Base-by-base conservation (phyloP, 2,113 vertebrate species). In the Indicator indicator region DNA sequence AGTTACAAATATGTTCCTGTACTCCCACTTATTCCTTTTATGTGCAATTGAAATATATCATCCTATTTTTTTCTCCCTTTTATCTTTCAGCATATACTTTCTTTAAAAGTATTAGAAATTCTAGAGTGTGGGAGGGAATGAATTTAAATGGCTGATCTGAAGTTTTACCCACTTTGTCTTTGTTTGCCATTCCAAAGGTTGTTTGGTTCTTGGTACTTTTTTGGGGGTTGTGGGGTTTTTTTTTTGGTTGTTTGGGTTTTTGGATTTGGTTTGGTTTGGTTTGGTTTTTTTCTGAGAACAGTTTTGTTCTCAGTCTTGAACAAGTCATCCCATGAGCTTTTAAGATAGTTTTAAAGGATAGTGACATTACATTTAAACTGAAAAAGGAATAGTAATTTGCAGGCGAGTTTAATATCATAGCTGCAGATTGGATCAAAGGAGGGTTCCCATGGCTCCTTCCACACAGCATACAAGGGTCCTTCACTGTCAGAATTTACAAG, bases 21-120 rank as follows among this genome's bases (percentile, higher is more conserved):
- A 85, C 82, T 91, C 87, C 75, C 44, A 93, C 72, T 91, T 95
- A 74, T 12, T 95, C 65, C 44, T 95, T 95, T 96, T 90, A 93
- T 81, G 32, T 78, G 86, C 33, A 83, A 75, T 18, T 86, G 79
- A 93, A 83, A 16, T 81, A 81, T 86, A 93, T 85, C 93, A 62
- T 91, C 94, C 42, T 83, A 44, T 69, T 93, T 95, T 86, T 81
- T 91, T 79, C 44, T 71, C 21, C 67, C 48, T 96, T 94, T 94
- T 69, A 77, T 93, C 52, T 94, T 86, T 74, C 87, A 93, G 33
- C 44, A 44, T 54, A 12, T 62, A 86, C 89, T 93, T 95, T 94
- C 69, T 86, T 93, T 71, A 28, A 27, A 77, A 68, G 65, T 54
- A 55, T 88, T 80, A 88, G 33, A 91, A 93, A 64, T 86, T 58